Evolutionary conservation across 2,888 invertebrate genomes (phyloP), one percentile per base, ranked within the genome.

Genomic region (Ornithoptera alexandrae): DNA sequence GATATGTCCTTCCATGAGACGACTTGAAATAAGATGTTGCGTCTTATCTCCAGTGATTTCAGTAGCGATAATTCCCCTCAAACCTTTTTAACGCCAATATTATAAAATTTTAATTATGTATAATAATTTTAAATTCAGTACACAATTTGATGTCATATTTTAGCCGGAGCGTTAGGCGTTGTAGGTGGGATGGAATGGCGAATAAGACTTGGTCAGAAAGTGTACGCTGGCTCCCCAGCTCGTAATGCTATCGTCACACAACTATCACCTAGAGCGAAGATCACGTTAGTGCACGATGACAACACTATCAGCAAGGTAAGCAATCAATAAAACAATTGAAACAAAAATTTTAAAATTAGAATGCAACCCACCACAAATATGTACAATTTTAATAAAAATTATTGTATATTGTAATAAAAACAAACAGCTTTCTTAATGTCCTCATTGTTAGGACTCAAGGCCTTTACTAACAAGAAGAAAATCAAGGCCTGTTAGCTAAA

Each of bases 121-220:
- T 30, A 30, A 3, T 2, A 30, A 30, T 30, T 30, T 20, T 7
- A 56, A 58, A 15, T 58, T 58, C 2, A 18, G 22, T 22, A 22
- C n/a, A 12, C 22, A 22, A n/a, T 22, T 12, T 58, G 6, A 20
- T 10, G n/a, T 57, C 20, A 6, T 58, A 15, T 12, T 58, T 18
- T 67, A 93, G 93, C 90, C 59, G 93, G 93, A 39, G 91, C 90
- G 0, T 78, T 93, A 20, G 92, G 91, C 17, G 90, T 92, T 0
- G 85, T 90, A 0, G 93, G 93, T 22, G 92, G 92, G 3, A 88
- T 92, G 39, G 93, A 93, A 75, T 92, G 90, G 86, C 85, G 93
- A 1, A 78, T 89, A 30, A 79, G 93, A 24, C 72, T 92, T 1
- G 93, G 93, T 0, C 92, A 92, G 67, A 82, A 83, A 20, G 89